Evolutionary conservation across 2,797 vertebrate species (phyloP).

Genomic region (Urophycis tenuis): DNA sequence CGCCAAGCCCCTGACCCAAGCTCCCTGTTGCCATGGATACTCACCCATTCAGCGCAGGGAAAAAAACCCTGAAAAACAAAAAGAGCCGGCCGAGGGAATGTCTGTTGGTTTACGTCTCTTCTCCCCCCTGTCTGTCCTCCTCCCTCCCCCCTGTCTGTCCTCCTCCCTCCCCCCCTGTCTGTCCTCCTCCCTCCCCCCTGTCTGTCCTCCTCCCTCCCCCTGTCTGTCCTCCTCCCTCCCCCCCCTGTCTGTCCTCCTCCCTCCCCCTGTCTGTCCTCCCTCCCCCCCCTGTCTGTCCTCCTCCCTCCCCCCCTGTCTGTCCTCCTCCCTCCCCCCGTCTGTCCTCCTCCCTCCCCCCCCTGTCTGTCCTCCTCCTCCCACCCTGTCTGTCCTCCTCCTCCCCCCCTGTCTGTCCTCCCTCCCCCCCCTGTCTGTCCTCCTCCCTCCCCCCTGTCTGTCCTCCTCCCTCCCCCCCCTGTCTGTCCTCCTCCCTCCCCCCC

Average conservation of each 20-base stretch:
- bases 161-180: not conserved
- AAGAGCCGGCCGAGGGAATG: constrained; percentile 11
- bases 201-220: not conserved
- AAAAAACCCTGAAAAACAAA: not conserved
- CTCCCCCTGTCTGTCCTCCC: not conserved
- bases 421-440: no score
- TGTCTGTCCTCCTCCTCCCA: no score
- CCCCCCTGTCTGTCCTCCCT: no score
- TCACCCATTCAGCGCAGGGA: not conserved
- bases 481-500: no score
- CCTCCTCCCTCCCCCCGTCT: constrained; percentile 69
- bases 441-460: no score
- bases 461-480: no score
- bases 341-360: no score
- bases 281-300: not conserved
- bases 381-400: no score
- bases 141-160: not conserved
- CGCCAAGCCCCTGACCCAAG: not conserved
- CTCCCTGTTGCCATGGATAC: constrained; percentile 41
- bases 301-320: constrained; percentile 68
- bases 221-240: not conserved
- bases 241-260: constrained; percentile 5
- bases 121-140: not conserved
- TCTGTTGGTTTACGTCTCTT: not conserved
- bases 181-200: not conserved